These are phyloP conservation scores for Sialis lutaria DNA, from an alignment of 2,888 invertebrate species.

Conservation along the genomic window DNA sequence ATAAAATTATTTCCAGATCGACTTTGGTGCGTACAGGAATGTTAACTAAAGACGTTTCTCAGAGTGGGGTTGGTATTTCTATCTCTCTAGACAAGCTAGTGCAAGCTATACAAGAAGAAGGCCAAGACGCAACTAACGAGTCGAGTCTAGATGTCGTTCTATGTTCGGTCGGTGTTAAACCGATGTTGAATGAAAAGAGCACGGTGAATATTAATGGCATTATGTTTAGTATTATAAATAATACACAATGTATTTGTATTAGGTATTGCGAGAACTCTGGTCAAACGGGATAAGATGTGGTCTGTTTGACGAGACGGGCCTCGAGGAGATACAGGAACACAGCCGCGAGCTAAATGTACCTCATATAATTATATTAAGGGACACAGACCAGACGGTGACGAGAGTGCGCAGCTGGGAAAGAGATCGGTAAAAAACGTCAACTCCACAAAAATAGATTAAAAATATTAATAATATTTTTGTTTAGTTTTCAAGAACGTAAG, in stretches of 20 bases:
- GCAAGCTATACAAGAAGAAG: constrained; percentile 34
- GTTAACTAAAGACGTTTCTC: constrained; percentile 21
- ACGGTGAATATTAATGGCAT: constrained; percentile 17
- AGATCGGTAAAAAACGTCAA: constrained; percentile 28
- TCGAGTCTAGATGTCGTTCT: constrained; percentile 45
- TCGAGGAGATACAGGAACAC: constrained; percentile 48
- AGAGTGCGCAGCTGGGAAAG: constrained; percentile 43
- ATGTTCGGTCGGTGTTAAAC: constrained; percentile 40
- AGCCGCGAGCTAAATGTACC: constrained; percentile 39
- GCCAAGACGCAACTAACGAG: constrained; percentile 19
- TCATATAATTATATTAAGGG: constrained; percentile 45
- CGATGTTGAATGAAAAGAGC: constrained; percentile 35
- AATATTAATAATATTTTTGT: constrained; percentile 3
- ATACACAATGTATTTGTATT: constrained; percentile 7
- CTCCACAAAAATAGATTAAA: neutral
- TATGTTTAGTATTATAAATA: neutral
- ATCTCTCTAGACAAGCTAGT: constrained; percentile 68
- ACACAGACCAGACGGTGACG: constrained; percentile 34
- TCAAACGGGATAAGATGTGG: constrained; percentile 45
- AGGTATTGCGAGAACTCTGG: constrained; percentile 50
- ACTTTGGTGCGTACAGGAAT: constrained; percentile 20
- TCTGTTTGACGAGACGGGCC: constrained; percentile 37
- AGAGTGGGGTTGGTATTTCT: constrained; percentile 65
- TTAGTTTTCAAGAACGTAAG: constrained; percentile 43
- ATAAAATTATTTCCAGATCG: constrained; percentile 1